Conservation (phyloP, 1,140 invertebrate species). For the Drosophila repletoides region DNA sequence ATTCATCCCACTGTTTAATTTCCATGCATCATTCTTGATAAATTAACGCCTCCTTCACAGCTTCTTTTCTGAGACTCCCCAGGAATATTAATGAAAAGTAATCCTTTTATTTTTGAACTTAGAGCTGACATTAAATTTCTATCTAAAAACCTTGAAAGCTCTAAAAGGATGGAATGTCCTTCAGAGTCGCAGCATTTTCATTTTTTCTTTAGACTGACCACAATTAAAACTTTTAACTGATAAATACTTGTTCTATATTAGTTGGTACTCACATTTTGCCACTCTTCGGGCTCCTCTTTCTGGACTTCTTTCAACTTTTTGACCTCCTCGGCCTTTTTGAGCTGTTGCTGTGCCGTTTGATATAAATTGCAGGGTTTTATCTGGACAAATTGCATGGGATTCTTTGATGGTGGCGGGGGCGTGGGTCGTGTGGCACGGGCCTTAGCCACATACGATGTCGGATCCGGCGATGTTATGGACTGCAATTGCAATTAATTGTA, state of each 20-base stretch:
- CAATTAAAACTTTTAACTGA: not conserved
- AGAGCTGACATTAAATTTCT: no score
- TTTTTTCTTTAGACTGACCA: no score
- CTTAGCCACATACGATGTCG: constrained; percentile 79
- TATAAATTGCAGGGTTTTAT: constrained; percentile 93
- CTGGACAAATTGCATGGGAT: constrained; percentile 95
- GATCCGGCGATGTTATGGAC: constrained; percentile 77
- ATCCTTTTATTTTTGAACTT: no score
- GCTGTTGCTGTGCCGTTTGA: constrained; percentile 91
- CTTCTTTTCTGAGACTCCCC: no score
- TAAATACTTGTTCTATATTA: no score
- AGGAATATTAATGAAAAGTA: no score
- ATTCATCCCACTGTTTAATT: no score
- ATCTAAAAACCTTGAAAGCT: no score
- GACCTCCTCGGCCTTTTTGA: constrained; percentile 92
- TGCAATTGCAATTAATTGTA: constrained; percentile 58
- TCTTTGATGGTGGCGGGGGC: constrained; percentile 90
- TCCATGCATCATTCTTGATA: no score
- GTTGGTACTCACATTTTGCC: constrained; percentile 96
- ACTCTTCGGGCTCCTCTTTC: constrained; percentile 92
- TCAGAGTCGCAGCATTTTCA: no score
- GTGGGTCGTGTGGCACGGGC: constrained; percentile 84
- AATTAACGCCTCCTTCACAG: no score
- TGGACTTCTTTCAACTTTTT: constrained; percentile 90
- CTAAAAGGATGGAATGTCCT: no score